phyloP scores from a whole-genome alignment of 2,888 invertebrate species.

The Vesta saturnalis region DNA sequence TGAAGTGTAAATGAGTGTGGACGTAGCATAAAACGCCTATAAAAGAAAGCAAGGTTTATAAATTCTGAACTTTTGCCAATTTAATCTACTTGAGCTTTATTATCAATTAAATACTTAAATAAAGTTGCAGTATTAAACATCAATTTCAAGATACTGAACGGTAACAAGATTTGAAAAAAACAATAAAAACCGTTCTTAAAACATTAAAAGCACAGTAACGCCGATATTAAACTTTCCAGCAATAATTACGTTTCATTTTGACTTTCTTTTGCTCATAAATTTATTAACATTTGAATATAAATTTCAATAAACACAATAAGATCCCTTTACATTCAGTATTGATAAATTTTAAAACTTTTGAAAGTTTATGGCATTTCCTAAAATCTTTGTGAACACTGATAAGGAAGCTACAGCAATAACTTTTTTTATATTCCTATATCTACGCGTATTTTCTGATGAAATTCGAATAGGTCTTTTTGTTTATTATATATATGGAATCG shows the following conservation, averaged over 20 bases:
- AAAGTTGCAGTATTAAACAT: slow-evolving; percentile 27
- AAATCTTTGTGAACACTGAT: slow-evolving; percentile 32
- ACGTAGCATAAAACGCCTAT: too few species aligned
- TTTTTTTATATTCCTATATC: slow-evolving; percentile 34
- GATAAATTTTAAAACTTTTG: slow-evolving; percentile 31
- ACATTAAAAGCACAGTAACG: slow-evolving; percentile 25
- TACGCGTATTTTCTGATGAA: slow-evolving; percentile 32
- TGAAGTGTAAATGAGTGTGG: too few species aligned
- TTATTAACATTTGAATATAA: not conserved
- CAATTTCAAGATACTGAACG: slow-evolving; percentile 23
- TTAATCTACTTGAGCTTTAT: not conserved
- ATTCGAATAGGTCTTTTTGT: slow-evolving; percentile 25
- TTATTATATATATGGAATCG: slow-evolving; percentile 32
- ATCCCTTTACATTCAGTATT: too few species aligned
- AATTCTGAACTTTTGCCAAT: too few species aligned
- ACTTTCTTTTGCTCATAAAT: not conserved
- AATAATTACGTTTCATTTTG: slow-evolving; percentile 16
- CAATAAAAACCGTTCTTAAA: slow-evolving; percentile 25
- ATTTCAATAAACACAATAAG: slow-evolving; percentile 24
- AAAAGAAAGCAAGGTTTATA: too few species aligned
- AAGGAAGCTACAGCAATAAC: slow-evolving; percentile 30
- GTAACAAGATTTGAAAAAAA: slow-evolving; percentile 24
- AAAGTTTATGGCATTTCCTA: slow-evolving; percentile 30
- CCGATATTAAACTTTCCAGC: slow-evolving; percentile 10
- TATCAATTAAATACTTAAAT: slow-evolving; percentile 26